Evolutionary conservation across 2,797 vertebrate species (phyloP), one percentile per base, ranked within the genome.

Genomic region (Gallinago solitaria): DNA sequence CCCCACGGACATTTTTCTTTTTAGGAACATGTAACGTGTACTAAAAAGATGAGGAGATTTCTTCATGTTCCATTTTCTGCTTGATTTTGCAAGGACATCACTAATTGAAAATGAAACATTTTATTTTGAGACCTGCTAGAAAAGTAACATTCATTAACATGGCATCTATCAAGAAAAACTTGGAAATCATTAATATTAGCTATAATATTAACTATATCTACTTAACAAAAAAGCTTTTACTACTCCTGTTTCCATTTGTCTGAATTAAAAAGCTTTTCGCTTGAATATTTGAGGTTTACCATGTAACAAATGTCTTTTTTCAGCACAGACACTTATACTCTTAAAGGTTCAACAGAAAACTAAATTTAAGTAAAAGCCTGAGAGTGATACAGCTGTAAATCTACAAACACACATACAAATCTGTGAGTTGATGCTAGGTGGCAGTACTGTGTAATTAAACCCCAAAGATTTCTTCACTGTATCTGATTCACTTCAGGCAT

Each of bases 371-470:
- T 71, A 87, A 33, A 92, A 82, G 41, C 15, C 73, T 4, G 11
- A 89, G 50, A 48, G 20, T 39, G 78, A n/a, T 60, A 30, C 11
- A 11, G 47, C 33, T n/a, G 47, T 33, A 60, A 54, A 65, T 51
- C 41, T 30, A 27, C 25, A 57, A 48, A 37, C n/a, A 83, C 21
- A 50, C 57, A 16, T 18, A 79, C 48, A 78, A 54, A 56, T 33
- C 85, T 77, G 56, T 4, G 78, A 95, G 88, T 60, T 71, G 97
- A 95, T 97, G 98, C 98, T 98, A 98, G 98, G 95, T 98, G 98
- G 98, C 98, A 98, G 90, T 98, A 96, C 97, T 94, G 97, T 89
- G 95, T 96, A 97, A 96, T 97, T 96, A 95, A 98, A 97, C 87
- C 87, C 78, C 94, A 16, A 56, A 78, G 45, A 84, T 74, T 91